A percentile compares a stretch with the other conserved stretches of the same genome.
phyloP scores from a whole-genome alignment of 1,140 invertebrate genomes.

The Tetramorium simillimum region DNA sequence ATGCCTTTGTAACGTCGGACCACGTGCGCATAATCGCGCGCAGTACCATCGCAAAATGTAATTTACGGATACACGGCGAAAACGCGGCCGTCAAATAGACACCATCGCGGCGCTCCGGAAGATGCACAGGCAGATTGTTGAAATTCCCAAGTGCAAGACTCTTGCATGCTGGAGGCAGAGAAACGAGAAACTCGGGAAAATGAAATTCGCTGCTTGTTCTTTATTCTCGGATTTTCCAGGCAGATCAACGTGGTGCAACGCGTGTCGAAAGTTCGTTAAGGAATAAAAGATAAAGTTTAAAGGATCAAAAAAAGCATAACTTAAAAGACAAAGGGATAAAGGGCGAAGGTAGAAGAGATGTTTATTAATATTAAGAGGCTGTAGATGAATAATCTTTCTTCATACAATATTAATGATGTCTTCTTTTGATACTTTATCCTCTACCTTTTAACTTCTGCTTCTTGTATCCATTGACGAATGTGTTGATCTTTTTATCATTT shows the following conservation, averaged over 20 bases:
- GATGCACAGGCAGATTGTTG: slow-evolving; percentile 45
- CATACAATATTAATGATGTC: slow-evolving; percentile 47
- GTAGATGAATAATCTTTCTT: slow-evolving; percentile 38
- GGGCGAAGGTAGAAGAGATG: background rate
- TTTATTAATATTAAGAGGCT: slow-evolving; percentile 50
- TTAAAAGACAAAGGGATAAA: background rate
- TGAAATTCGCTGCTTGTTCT: slow-evolving; percentile 43
- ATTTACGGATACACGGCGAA: slow-evolving; percentile 68
- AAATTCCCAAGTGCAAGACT: slow-evolving; percentile 30
- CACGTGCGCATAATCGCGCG: slow-evolving; percentile 67
- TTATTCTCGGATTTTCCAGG: slow-evolving; percentile 43
- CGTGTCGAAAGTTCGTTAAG: slow-evolving; percentile 51
- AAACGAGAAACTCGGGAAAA: background rate
- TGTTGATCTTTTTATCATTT: slow-evolving; percentile 15
- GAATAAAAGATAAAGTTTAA: slow-evolving; percentile 19
- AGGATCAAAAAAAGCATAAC: background rate
- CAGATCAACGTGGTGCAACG: slow-evolving; percentile 4
- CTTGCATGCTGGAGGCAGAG: background rate
- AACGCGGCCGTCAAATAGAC: slow-evolving; percentile 64
- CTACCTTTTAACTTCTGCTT: slow-evolving; percentile 13
- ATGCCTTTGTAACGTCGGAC: slow-evolving; percentile 52
- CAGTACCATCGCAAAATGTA: slow-evolving; percentile 58
- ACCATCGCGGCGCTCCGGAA: slow-evolving; percentile 7
- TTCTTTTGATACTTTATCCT: background rate
- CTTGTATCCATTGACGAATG: slow-evolving; percentile 17